Conservation (phyloP, 2,888 invertebrate genomes). For the Hanleya hanleyi region DNA sequence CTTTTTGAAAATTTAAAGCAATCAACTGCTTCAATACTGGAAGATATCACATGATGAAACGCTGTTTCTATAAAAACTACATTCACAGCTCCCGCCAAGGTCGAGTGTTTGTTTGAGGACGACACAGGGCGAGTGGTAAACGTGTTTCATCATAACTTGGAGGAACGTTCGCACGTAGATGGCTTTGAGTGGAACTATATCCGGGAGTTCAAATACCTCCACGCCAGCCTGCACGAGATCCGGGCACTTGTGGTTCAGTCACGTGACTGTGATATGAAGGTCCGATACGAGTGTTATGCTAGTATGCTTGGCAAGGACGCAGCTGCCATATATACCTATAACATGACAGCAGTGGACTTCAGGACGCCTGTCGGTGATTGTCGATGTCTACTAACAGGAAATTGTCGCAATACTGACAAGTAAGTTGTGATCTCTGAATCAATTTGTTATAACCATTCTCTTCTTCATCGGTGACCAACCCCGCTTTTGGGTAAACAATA, state of each 20-base stretch:
- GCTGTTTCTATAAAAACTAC: too few species aligned
- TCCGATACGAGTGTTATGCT: neutral
- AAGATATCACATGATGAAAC: too few species aligned
- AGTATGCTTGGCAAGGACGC: conserved; percentile 3
- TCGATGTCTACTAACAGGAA: neutral
- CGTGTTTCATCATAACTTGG: conserved; percentile 33
- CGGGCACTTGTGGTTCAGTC: neutral
- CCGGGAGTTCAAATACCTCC: neutral
- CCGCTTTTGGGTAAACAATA: too few species aligned
- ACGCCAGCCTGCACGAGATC: neutral
- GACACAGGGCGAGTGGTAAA: conserved; percentile 12
- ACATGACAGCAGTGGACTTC: neutral
- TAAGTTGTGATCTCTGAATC: too few species aligned
- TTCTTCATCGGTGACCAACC: too few species aligned
- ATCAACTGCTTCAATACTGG: too few species aligned
- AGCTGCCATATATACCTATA: neutral
- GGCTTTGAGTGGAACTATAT: neutral
- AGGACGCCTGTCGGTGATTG: neutral
- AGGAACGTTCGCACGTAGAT: conserved; percentile 6
- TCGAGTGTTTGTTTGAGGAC: conserved; percentile 32
- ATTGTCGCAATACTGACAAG: neutral
- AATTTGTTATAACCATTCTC: too few species aligned
- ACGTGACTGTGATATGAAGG: neutral
- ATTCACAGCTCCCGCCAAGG: too few species aligned
- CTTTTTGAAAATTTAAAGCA: too few species aligned